Percentiles rank a stretch among this genome's conserved stretches.
These are phyloP conservation scores for Leucoma salicis DNA, from an alignment of 2,888 invertebrate genomes.

Conservation along the genomic window DNA sequence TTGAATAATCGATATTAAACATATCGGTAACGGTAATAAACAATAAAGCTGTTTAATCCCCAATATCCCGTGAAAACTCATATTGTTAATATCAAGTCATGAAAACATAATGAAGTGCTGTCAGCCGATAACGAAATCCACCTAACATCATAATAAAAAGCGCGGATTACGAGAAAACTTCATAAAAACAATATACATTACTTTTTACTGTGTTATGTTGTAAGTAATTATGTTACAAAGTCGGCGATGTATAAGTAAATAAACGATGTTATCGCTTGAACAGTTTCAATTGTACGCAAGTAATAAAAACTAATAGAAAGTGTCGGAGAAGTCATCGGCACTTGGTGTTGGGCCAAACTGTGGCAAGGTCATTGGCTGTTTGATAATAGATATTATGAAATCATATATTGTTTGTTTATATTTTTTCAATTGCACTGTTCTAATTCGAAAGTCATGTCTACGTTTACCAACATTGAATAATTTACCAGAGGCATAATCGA, in stretches of 20 bases:
- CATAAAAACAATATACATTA: constrained; percentile 17
- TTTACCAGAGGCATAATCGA: too few species aligned
- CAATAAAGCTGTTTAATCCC: constrained; percentile 19
- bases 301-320: constrained; percentile 72
- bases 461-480: too few species aligned
- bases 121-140: constrained; percentile 41
- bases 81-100: constrained; percentile 34
- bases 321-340: constrained; percentile 73
- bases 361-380: constrained; percentile 73
- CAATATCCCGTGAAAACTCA: constrained; percentile 23
- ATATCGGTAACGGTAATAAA: too few species aligned
- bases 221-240: constrained; percentile 23
- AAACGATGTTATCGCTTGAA: constrained; percentile 13
- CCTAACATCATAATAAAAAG: constrained; percentile 31
- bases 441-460: too few species aligned
- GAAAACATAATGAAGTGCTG: constrained; percentile 43
- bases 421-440: neutral
- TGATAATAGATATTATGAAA: constrained; percentile 70
- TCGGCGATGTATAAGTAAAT: constrained; percentile 37
- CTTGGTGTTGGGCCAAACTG: constrained; percentile 72
- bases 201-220: constrained; percentile 10
- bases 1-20: too few species aligned
- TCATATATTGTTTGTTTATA: constrained; percentile 70
- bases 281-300: constrained; percentile 29
- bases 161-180: constrained; percentile 4